phyloP scores from a whole-genome alignment of 2,888 invertebrate species.

The Andrena haemorrhoa region DNA sequence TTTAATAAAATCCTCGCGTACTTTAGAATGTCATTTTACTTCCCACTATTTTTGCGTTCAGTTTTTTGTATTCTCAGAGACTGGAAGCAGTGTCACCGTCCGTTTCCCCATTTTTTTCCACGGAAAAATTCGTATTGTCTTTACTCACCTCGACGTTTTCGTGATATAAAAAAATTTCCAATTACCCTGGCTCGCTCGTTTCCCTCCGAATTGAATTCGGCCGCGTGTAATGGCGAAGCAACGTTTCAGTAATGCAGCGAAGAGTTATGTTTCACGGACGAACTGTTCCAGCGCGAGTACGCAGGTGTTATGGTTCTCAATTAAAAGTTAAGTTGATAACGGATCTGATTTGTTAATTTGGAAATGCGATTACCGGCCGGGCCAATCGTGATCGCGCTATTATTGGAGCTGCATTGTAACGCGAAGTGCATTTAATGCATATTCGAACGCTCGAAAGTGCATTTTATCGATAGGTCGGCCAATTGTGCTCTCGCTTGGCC shows the following conservation, averaged over 20 bases:
- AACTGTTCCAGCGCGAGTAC: not conserved
- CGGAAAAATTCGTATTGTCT: not conserved
- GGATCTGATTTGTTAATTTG: slow-evolving; percentile 48
- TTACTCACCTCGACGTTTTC: not conserved
- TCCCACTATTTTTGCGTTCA: no score
- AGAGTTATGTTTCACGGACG: slow-evolving; percentile 31
- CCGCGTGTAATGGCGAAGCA: slow-evolving; percentile 5
- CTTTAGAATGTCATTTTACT: no score
- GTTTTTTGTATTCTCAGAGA: no score
- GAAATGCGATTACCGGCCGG: slow-evolving; percentile 35
- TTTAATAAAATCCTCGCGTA: no score
- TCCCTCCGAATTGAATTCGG: slow-evolving; percentile 14
- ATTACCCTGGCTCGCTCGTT: slow-evolving; percentile 1
- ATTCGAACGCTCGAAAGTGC: slow-evolving; percentile 15
- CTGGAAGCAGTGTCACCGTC: not conserved
- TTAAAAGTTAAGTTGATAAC: slow-evolving; percentile 57
- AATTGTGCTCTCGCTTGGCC: slow-evolving; percentile 18
- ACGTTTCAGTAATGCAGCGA: slow-evolving; percentile 12
- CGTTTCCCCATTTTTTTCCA: not conserved
- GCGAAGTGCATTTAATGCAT: slow-evolving; percentile 23
- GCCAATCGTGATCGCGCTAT: slow-evolving; percentile 25
- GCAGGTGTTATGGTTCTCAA: slow-evolving; percentile 42
- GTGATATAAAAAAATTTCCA: slow-evolving; percentile 23
- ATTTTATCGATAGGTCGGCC: slow-evolving; percentile 22
- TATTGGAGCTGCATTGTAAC: slow-evolving; percentile 9